phyloP scores from a whole-genome alignment of 2,888 invertebrate species.

The Seira sanloemensis region DNA sequence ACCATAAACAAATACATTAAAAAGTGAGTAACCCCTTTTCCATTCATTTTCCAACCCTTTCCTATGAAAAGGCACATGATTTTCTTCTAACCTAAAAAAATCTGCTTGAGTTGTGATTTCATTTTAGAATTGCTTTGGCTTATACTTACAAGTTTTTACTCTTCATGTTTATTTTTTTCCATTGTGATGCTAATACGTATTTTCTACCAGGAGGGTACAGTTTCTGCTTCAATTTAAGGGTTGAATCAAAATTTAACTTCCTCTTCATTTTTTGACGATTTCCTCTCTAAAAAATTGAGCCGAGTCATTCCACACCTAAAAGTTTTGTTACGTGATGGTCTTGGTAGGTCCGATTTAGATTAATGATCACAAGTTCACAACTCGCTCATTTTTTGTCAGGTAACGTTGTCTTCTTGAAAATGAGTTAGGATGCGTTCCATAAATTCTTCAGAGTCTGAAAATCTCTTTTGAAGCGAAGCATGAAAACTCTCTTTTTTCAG shows the following conservation, averaged over 20 bases:
- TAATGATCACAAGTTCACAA: background rate
- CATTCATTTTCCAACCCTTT: background rate
- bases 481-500: slow-evolving; percentile 5
- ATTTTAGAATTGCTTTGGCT: background rate
- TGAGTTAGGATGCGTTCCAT: slow-evolving; percentile 10
- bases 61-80: background rate
- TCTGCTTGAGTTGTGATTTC: slow-evolving; percentile 11
- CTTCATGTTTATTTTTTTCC: slow-evolving; percentile 9
- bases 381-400: background rate
- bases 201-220: background rate
- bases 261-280: slow-evolving; percentile 36
- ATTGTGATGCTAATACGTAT: slow-evolving; percentile 40
- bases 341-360: slow-evolving; percentile 7
- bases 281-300: slow-evolving; percentile 31
- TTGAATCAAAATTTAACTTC: slow-evolving; percentile 21
- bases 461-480: slow-evolving; percentile 8
- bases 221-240: background rate
- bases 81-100: background rate
- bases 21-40: slow-evolving; percentile 20
- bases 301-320: background rate
- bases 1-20: slow-evolving; percentile 40
- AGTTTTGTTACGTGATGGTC: background rate
- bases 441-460: background rate
- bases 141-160: too few relatives aligned
- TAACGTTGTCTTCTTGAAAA: background rate